Evolutionary conservation across 2,113 vertebrate genomes (phyloP).

Genomic region (Peromyscus californicus): DNA sequence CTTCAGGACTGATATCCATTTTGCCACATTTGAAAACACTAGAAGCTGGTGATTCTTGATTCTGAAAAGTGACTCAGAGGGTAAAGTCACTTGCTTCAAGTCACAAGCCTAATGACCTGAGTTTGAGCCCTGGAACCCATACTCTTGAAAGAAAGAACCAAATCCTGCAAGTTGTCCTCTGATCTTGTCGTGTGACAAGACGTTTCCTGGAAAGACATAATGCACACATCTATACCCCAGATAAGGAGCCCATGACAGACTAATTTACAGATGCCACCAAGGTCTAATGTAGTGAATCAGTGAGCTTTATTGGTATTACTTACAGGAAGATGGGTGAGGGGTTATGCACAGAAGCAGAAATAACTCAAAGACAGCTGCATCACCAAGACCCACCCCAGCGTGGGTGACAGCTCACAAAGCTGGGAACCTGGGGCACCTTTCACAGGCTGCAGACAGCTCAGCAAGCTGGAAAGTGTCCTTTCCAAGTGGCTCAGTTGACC

Average conservation of each 20-base stretch:
- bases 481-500: neutral
- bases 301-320: neutral
- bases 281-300: neutral
- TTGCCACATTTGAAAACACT: neutral
- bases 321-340: neutral
- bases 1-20: neutral
- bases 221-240: neutral
- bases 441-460: neutral
- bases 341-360: neutral
- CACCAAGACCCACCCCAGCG: neutral
- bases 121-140: neutral
- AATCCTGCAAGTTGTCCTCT: neutral
- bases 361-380: neutral
- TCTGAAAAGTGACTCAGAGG: neutral
- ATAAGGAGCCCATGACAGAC: neutral
- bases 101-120: neutral
- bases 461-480: neutral
- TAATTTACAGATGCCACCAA: neutral
- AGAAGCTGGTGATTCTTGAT: neutral
- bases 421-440: neutral
- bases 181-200: neutral
- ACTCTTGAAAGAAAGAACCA: neutral
- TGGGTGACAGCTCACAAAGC: neutral
- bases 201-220: neutral
- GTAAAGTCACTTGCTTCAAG: neutral